Evolutionary conservation across 2,113 vertebrate genomes (phyloP), one percentile per base, ranked within the genome.

Genomic region (Hypocryptadius cinnamomeus): DNA sequence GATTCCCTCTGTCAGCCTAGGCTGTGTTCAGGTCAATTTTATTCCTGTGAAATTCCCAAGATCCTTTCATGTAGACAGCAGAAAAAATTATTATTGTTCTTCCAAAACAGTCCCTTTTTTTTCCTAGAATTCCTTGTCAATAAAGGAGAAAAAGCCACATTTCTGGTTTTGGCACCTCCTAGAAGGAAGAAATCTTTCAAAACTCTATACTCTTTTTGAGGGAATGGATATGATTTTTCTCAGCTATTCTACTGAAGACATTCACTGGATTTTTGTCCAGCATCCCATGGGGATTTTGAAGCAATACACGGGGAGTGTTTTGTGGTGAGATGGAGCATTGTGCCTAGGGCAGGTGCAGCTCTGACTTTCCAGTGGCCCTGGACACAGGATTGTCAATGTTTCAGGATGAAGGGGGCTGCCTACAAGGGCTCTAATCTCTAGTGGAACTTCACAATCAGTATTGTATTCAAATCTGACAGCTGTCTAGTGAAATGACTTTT

Each of bases 71-170:
- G 27, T 6, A 82, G 22, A 47, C 27, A 79, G 15, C 25, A 72
- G 25, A 28, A 83, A 77, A 93, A 47, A 33, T 51, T 6, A 15
- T 50, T 40, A 40, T 20, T 1, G 0, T 42, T 72, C 44, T 77
- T 74, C 39, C 30, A 64, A 69, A 83, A 37, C 8, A 37, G 3
- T 27, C 39, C 1, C 4, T 44, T 79, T 81, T 80, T 22, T 23
- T 10, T 4, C 50, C 44, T 45, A 54, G 15, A 77, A 60, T 76
- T 83, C 6, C 11, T 28, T 68, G 48, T 84, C 15, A 33, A 59
- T 37, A 68, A 27, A 39, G 61, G 2, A 88, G 84, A 37, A 90
- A 71, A 44, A 5, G 0, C 0, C 3, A 31, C 1, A 1, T 39
- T 82, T 74, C 33, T n/a, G 47, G 16, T 28, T 71, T 83, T 76